Evolutionary conservation across 2,888 invertebrate species (phyloP).

Genomic region (Acanthosoma haemorrhoidale): DNA sequence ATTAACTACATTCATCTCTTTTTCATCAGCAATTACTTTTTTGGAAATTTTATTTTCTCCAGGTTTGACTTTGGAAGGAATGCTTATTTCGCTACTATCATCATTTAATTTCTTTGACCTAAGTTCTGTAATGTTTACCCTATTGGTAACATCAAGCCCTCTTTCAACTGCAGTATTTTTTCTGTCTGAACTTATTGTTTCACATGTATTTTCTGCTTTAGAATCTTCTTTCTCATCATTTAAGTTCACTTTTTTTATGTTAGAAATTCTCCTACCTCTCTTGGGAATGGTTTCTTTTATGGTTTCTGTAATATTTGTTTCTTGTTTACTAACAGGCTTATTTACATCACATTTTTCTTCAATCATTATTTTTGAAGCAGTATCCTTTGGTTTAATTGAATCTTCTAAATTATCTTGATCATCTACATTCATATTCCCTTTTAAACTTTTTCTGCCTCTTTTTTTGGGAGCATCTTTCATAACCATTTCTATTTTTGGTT

Average conservation of each 20-base stretch:
- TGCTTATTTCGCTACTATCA: background rate
- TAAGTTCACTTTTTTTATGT: background rate
- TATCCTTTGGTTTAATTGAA: background rate
- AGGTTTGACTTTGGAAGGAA: background rate
- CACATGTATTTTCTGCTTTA: background rate
- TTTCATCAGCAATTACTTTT: background rate
- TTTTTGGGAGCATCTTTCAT: background rate
- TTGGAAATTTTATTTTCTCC: too few relatives aligned
- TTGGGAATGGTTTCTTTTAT: background rate
- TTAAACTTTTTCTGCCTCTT: constrained; percentile 1
- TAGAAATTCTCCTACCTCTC: constrained; percentile 1
- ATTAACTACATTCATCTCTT: background rate
- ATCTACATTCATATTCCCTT: background rate
- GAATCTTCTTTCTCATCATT: background rate
- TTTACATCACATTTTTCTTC: background rate
- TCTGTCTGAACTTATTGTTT: background rate
- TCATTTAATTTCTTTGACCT: constrained; percentile 2
- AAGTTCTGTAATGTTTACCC: background rate
- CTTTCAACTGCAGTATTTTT: background rate
- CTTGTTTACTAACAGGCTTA: background rate
- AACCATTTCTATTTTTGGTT: background rate
- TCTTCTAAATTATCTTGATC: background rate
- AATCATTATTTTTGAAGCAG: background rate
- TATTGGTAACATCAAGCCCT: background rate
- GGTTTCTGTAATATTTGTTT: background rate